A percentile compares a stretch with the other conserved stretches of the same genome.
phyloP scores from a whole-genome alignment of 2,113 vertebrate species.

The Mormoops blainvillei region DNA sequence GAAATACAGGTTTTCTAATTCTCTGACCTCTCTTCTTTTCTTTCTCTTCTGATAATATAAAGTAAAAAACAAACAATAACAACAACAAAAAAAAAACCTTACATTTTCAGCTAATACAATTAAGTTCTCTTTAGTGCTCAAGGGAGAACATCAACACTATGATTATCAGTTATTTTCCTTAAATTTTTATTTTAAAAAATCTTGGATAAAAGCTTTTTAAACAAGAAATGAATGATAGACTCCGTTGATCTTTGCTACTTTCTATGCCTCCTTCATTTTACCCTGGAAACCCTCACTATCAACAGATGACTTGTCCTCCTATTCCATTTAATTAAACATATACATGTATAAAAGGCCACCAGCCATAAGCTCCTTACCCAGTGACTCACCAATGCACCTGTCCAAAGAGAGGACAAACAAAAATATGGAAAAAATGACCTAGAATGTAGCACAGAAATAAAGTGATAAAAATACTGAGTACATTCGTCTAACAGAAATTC shows the following conservation, averaged over 20 bases:
- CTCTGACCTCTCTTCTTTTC: neutral
- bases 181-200: conserved; percentile 9
- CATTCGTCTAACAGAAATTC: neutral
- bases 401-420: neutral
- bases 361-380: neutral
- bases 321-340: neutral
- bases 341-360: neutral
- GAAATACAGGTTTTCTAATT: neutral
- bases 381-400: neutral
- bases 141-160: neutral
- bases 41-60: neutral
- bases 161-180: neutral
- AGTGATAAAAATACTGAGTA: neutral
- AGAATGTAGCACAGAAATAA: neutral
- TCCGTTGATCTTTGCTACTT: neutral
- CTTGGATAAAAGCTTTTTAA: conserved; percentile 11
- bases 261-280: neutral
- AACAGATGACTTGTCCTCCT: neutral
- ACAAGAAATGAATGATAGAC: neutral
- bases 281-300: neutral
- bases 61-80: neutral
- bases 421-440: neutral
- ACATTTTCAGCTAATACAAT: neutral
- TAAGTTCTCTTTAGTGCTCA: conserved; percentile 7
- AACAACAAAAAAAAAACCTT: neutral